These are phyloP conservation scores for Lutraria lutraria DNA, from an alignment of 2,888 invertebrate genomes.

Conservation along the genomic window DNA sequence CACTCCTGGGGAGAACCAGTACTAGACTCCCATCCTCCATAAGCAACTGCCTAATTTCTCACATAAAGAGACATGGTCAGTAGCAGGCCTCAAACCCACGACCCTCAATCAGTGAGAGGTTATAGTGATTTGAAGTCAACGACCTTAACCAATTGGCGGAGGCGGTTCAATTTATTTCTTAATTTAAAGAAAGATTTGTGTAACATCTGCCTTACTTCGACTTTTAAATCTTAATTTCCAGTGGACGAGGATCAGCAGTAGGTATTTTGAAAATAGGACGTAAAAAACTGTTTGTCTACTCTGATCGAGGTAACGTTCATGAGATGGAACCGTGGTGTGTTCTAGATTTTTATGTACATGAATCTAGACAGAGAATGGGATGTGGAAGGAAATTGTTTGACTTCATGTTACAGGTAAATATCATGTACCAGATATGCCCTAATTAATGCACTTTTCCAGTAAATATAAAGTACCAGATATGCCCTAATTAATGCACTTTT, in stretches of 20 bases:
- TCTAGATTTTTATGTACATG: constrained; percentile 96
- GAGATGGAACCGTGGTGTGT: constrained; percentile 95
- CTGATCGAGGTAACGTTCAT: constrained; percentile 88
- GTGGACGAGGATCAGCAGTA: constrained; percentile 88
- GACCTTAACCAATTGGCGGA: too few relatives aligned
- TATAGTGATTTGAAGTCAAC: too few relatives aligned
- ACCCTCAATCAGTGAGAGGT: too few relatives aligned
- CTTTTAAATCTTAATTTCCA: constrained; percentile 63
- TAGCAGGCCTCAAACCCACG: too few relatives aligned
- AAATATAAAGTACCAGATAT: background rate
- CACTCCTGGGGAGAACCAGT: too few relatives aligned
- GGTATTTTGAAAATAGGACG: constrained; percentile 96
- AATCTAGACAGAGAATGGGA: constrained; percentile 94
- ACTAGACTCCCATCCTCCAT: too few relatives aligned
- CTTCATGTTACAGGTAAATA: constrained; percentile 93
- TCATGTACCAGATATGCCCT: background rate
- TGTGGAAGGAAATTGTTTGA: constrained; percentile 95
- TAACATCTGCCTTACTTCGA: background rate
- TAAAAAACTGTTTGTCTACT: constrained; percentile 94
- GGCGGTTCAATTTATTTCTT: too few relatives aligned
- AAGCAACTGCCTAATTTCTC: too few relatives aligned
- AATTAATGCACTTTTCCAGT: too few relatives aligned
- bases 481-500: too few relatives aligned
- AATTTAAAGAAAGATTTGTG: too few relatives aligned
- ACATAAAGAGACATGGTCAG: too few relatives aligned